A percentile compares a stretch with the other conserved stretches of the same genome.
phyloP scores from a whole-genome alignment of 2,797 vertebrate genomes.

The Chaunax sp. region DNA sequence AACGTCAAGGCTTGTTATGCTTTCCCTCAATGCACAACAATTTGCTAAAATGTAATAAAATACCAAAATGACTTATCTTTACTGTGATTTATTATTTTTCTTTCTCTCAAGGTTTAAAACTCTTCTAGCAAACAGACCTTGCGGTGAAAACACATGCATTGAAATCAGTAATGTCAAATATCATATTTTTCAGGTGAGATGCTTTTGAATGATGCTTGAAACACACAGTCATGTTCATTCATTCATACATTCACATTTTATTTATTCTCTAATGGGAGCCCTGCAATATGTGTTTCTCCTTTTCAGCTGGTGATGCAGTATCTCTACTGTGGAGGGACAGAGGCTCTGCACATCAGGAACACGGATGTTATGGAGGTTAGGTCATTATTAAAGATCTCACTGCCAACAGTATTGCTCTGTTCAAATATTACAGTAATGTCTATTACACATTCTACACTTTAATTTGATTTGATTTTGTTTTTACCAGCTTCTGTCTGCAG shows the following conservation, averaged over 20 bases:
- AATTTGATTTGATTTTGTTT: not conserved
- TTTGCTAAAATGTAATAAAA: not conserved
- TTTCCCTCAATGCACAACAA: not conserved
- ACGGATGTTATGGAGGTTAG: conserved; percentile 97
- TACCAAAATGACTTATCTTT: not conserved
- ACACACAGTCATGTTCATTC: not conserved
- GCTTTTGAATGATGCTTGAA: not conserved
- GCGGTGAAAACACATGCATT: conserved; percentile 95
- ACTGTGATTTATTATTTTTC: not conserved
- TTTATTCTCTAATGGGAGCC: conserved; percentile 1
- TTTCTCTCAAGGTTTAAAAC: conserved; percentile 90
- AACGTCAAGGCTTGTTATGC: accelerated
- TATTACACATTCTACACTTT: not conserved
- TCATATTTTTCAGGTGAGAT: conserved; percentile 94
- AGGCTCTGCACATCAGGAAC: conserved; percentile 95
- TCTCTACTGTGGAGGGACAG: conserved; percentile 95
- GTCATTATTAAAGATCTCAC: not conserved
- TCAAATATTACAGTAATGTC: not conserved
- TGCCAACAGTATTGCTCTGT: not conserved
- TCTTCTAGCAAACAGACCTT: conserved; percentile 92
- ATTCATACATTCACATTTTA: not conserved
- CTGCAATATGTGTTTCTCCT: conserved; percentile 7
- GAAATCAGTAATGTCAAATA: conserved; percentile 99
- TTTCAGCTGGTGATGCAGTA: conserved; percentile 99
- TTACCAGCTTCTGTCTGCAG: conserved; percentile 93